A percentile compares a stretch with the other conserved stretches of the same genome.
phyloP scores from a whole-genome alignment of 2,888 invertebrate species.

The Sminthurides aquaticus region DNA sequence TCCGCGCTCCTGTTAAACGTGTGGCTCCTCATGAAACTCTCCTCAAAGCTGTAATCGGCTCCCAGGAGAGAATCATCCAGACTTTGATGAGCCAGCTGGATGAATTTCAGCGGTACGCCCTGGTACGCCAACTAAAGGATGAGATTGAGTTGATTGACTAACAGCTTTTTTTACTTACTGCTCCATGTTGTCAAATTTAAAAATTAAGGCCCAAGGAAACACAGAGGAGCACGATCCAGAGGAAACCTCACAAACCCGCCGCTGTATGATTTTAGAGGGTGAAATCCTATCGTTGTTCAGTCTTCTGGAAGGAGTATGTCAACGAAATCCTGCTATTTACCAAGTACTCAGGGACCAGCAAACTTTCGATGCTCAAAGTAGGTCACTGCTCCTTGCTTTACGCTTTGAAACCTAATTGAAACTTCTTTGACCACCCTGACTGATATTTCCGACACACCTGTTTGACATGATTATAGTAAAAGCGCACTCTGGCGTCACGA shows the following conservation, averaged over 20 bases:
- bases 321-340: constrained; percentile 30
- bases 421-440: neutral
- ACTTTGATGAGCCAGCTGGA: constrained; percentile 20
- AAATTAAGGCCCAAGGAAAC: too few relatives aligned
- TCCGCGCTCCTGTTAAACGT: constrained; percentile 23
- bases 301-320: constrained; percentile 33
- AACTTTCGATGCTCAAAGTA: constrained; percentile 11
- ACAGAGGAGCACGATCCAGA: too few relatives aligned
- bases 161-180: too few relatives aligned
- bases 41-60: constrained; percentile 38
- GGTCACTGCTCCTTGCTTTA: too few relatives aligned
- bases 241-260: too few relatives aligned
- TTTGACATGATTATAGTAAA: constrained; percentile 1
- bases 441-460: neutral
- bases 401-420: too few relatives aligned
- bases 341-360: constrained; percentile 27
- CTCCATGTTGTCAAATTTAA: too few relatives aligned
- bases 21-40: constrained; percentile 27
- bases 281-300: constrained; percentile 31
- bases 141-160: neutral
- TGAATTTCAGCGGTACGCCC: neutral
- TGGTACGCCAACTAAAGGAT: neutral
- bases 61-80: constrained; percentile 24
- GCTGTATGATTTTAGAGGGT: constrained; percentile 26
- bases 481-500: constrained; percentile 2